A percentile compares a stretch with the other conserved stretches of the same genome.
These are phyloP conservation scores for Chlamydotis undulata DNA, from an alignment of 2,113 vertebrate genomes.

Conservation along the genomic window DNA sequence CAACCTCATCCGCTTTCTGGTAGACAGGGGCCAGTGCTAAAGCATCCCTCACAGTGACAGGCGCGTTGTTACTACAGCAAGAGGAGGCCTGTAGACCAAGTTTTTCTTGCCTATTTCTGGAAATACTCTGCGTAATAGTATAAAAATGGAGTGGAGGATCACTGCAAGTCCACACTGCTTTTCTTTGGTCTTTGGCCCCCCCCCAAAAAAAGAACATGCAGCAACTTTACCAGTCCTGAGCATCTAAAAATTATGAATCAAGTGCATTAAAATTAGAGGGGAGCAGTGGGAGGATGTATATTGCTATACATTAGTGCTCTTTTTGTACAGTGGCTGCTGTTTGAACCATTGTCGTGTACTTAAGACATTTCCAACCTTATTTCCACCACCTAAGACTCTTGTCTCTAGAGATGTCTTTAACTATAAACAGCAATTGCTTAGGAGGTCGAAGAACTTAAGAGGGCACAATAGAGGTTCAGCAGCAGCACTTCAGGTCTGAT, in stretches of 20 bases:
- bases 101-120: not conserved
- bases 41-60: not conserved
- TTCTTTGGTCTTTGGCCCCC: not conserved
- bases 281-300: not conserved
- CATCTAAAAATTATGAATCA: not conserved
- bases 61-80: not conserved
- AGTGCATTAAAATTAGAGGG: not conserved
- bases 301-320: not conserved
- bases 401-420: not conserved
- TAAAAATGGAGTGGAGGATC: not conserved
- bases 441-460: not conserved
- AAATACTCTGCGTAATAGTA: not conserved
- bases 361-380: not conserved
- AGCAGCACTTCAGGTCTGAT: not conserved
- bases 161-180: not conserved
- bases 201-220: not conserved
- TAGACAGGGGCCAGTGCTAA: not conserved
- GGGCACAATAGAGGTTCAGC: rapidly evolving
- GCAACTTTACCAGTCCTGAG: not conserved
- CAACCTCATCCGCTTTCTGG: not conserved
- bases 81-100: too few relatives aligned
- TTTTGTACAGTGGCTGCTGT: not conserved
- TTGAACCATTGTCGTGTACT: not conserved
- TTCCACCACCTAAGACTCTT: not conserved
- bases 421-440: not conserved